phyloP scores from a whole-genome alignment of 2,113 vertebrate genomes.

The Actenoides lindsayi region DNA sequence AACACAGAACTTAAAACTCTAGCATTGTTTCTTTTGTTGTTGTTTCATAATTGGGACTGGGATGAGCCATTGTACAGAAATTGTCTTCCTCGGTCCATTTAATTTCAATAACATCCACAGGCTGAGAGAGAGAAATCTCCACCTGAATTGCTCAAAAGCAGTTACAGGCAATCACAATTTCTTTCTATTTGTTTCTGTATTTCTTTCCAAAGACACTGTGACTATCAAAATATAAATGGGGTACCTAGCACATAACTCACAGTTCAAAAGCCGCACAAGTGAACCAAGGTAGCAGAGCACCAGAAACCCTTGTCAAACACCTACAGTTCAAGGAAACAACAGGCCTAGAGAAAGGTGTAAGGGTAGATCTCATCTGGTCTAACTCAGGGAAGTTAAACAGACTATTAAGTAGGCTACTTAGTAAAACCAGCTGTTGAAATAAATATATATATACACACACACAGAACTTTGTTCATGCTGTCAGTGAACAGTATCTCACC shows the following conservation, averaged over 20 bases:
- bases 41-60: not conserved
- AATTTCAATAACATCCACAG: not conserved
- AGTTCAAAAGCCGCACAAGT: not conserved
- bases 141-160: not conserved
- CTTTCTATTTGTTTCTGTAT: not conserved
- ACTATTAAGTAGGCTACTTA: not conserved
- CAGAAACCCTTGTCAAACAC: rapidly evolving
- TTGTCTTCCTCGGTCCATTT: not conserved
- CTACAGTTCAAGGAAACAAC: not conserved
- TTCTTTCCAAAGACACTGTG: not conserved
- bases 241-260: not conserved
- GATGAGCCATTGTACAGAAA: not conserved
- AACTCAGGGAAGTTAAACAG: not conserved
- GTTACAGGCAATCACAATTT: not conserved
- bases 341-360: not conserved
- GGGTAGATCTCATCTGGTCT: not conserved
- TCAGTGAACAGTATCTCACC: not conserved
- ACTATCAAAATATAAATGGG: not conserved
- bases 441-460: rapidly evolving
- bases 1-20: not conserved
- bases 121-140: not conserved
- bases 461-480: not conserved
- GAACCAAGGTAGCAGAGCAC: not conserved
- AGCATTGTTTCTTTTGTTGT: not conserved
- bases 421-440: not conserved